phyloP scores from a whole-genome alignment of 1,140 invertebrate genomes.

The Drosophila bocqueti region DNA sequence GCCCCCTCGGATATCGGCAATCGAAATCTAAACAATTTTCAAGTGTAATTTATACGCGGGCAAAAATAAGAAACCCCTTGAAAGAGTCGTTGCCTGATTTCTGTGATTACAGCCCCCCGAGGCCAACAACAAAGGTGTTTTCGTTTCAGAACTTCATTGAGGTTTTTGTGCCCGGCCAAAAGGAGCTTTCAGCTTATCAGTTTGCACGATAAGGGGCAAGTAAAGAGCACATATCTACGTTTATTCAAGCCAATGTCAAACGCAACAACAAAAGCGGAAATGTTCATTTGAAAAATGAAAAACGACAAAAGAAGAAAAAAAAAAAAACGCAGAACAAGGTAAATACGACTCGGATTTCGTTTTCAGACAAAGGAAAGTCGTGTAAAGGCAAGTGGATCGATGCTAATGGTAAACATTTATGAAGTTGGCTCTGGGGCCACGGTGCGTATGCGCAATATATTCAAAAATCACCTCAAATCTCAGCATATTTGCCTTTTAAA shows the following conservation, averaged over 20 bases:
- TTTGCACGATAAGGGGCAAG: constrained; percentile 69
- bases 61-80: constrained; percentile 29
- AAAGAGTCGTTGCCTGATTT: constrained; percentile 60
- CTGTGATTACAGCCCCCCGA: constrained; percentile 39
- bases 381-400: constrained; percentile 30
- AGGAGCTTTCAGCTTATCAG: constrained; percentile 62
- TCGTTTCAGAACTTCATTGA: constrained; percentile 61
- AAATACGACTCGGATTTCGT: constrained; percentile 21
- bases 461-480: background rate
- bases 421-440: constrained; percentile 14
- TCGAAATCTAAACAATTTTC: constrained; percentile 57
- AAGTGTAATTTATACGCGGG: constrained; percentile 57
- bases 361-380: constrained; percentile 13
- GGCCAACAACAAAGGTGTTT: constrained; percentile 2
- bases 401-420: constrained; percentile 8
- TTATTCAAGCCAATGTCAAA: constrained; percentile 59
- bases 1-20: constrained; percentile 32
- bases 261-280: constrained; percentile 50
- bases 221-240: constrained; percentile 17
- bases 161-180: constrained; percentile 45
- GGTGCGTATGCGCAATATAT: constrained; percentile 53
- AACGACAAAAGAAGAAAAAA: background rate
- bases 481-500: constrained; percentile 5
- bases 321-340: background rate
- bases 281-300: constrained; percentile 26